A percentile compares a stretch with the other conserved stretches of the same genome.
Evolutionary conservation across 1,140 invertebrate genomes (phyloP).

Genomic region (Pogonomyrmex barbatus): DNA sequence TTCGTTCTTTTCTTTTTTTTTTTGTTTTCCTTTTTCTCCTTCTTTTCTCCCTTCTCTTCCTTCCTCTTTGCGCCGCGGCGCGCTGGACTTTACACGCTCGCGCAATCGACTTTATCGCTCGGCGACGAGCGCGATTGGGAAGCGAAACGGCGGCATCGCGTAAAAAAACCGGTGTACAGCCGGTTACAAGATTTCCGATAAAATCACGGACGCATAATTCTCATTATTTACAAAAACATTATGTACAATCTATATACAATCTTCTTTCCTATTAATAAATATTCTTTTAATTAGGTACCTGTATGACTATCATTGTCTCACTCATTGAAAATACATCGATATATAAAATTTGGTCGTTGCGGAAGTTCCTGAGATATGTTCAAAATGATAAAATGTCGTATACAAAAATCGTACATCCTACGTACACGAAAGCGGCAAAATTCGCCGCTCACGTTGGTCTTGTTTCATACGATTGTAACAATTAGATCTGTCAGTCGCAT

Average conservation of each 20-base stretch:
- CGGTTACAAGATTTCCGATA: slow-evolving; percentile 20
- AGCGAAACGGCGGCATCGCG: background rate
- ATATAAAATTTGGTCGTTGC: slow-evolving; percentile 35
- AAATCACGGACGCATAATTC: slow-evolving; percentile 20
- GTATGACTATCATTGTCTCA: slow-evolving; percentile 77
- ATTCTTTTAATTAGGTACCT: slow-evolving; percentile 70
- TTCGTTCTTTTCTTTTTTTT: background rate
- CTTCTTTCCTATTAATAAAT: slow-evolving; percentile 71
- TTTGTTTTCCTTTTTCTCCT: background rate
- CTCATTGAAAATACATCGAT: slow-evolving; percentile 53
- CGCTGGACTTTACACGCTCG: slow-evolving; percentile 36
- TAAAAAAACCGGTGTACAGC: background rate
- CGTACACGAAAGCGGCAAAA: background rate
- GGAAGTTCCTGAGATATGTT: slow-evolving; percentile 60
- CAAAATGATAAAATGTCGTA: slow-evolving; percentile 14
- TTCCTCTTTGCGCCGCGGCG: background rate
- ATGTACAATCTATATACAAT: slow-evolving; percentile 39
- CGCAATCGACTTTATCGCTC: slow-evolving; percentile 46
- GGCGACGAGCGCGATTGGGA: background rate
- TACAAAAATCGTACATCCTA: slow-evolving; percentile 1
- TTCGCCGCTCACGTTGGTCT: background rate
- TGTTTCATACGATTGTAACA: background rate
- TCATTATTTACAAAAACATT: slow-evolving; percentile 68
- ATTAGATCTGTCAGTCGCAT: background rate
- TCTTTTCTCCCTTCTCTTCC: background rate